Base-by-base conservation (phyloP, 2,113 vertebrate species). In the Mesocricetus auratus region DNA sequence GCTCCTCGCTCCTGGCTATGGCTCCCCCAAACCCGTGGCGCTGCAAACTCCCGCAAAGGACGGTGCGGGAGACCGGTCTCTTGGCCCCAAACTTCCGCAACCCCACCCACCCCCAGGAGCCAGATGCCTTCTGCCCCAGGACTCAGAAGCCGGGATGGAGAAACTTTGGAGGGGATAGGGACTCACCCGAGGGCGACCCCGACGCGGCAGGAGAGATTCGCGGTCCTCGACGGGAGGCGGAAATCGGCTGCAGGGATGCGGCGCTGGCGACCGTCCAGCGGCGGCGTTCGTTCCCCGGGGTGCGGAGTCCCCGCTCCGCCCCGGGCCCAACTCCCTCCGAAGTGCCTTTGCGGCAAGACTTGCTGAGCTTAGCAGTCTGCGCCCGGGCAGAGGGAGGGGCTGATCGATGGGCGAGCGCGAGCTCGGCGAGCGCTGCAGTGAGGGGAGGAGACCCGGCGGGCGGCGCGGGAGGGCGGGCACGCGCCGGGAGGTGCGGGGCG, bases 271-370 rank as follows among this genome's bases (percentile, higher is more conserved):
- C 92, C 7, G 78, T 31, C 36, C 22, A 36, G 85, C 64, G 2
- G 92, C 60, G 83, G 66, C 90, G 93, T 50, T 73, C 21, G 92
- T 39, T 73, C 56, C 90, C 87, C 69, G 15, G 47, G 91, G 68
- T 96, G 62, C 31, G 90, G 94, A 94, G 95, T 93, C 93, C 86
- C 93, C 68, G 83, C 96, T 85, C 83, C 74, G 91, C 83, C 60
- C 94, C 77, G 75, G 93, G 95, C 94, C 79, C 94, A 96, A 98
- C 96, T 97, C 96, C 47, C 96, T 42, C 39, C 88, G 91, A 96
- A 94, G 96, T 96, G 97, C 82, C 93, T 96, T 45, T 97, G 96
- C 97, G 88, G 97, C 97, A 97, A 96, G 97, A 97, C 95, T 97
- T 95, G 97, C 97, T 94, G 97, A 97, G 97, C 97, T 95, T 11